Percentiles rank a stretch among this genome's conserved stretches.
These are phyloP conservation scores for Characodon lateralis DNA, from an alignment of 2,797 vertebrate species.

Conservation along the genomic window DNA sequence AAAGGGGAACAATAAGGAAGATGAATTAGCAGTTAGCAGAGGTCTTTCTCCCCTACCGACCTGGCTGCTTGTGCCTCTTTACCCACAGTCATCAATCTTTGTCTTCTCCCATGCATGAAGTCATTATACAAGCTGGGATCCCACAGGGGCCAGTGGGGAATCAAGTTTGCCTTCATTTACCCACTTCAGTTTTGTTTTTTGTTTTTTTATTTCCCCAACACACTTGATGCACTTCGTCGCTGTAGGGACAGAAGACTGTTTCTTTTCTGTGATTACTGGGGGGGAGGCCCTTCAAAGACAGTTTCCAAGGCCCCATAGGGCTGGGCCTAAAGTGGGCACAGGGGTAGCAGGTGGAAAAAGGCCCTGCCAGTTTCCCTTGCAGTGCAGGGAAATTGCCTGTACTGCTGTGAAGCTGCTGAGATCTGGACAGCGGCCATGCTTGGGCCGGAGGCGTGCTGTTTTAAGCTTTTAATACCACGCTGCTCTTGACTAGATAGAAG, in stretches of 20 bases:
- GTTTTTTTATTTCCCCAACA: conserved; percentile 38
- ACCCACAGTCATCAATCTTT: conserved; percentile 83
- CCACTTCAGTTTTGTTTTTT: conserved; percentile 17
- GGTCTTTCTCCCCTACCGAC: conserved; percentile 72
- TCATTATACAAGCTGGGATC: conserved; percentile 73
- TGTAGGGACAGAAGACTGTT: conserved; percentile 47
- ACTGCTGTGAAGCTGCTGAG: conserved; percentile 71
- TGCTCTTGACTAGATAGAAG: conserved; percentile 76
- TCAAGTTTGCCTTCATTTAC: conserved; percentile 45
- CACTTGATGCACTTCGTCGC: conserved; percentile 38
- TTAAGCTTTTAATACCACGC: conserved; percentile 75
- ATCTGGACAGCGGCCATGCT: conserved; percentile 75
- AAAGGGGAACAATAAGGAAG: conserved; percentile 75
- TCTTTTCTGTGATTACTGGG: conserved; percentile 50
- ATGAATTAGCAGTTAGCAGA: conserved; percentile 80
- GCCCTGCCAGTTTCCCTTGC: conserved; percentile 78
- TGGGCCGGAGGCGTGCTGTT: conserved; percentile 71
- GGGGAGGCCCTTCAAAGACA: conserved; percentile 39
- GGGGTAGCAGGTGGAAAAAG: conserved; percentile 80
- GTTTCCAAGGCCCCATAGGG: conserved; percentile 55
- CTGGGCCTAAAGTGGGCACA: conserved; percentile 55
- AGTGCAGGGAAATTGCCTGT: conserved; percentile 73
- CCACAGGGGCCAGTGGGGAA: conserved; percentile 48
- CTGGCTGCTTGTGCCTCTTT: conserved; percentile 64
- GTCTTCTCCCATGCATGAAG: conserved; percentile 77